These are phyloP conservation scores for Neuroterus valhalla DNA, from an alignment of 1,140 invertebrate species.

Conservation along the genomic window DNA sequence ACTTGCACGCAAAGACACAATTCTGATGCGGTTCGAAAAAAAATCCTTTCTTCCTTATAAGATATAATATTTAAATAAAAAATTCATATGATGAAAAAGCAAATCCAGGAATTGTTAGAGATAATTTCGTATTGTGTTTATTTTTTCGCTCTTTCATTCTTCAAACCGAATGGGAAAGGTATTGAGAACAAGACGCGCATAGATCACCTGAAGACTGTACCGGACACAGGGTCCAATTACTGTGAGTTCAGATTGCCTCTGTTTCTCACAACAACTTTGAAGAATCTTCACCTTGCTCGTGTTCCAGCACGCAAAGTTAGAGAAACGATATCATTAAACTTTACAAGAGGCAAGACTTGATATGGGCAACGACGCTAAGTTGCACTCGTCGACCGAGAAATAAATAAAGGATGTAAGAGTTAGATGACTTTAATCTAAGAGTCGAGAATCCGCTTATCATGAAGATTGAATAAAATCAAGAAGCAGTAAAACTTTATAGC, in stretches of 20 bases:
- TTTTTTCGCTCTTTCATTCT: no score
- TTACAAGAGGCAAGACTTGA: slow-evolving; percentile 18
- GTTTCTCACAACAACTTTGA: slow-evolving; percentile 11
- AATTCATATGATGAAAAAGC: no score
- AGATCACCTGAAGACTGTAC: background rate
- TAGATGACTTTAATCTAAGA: slow-evolving; percentile 17
- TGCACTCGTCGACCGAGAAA: background rate
- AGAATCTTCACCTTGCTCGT: slow-evolving; percentile 18
- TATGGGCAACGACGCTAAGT: slow-evolving; percentile 20
- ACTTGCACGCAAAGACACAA: no score
- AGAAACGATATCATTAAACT: slow-evolving; percentile 22
- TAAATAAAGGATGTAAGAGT: slow-evolving; percentile 26
- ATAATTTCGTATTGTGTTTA: no score
- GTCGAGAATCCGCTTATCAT: background rate
- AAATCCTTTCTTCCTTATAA: no score
- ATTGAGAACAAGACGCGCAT: background rate
- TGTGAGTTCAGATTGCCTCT: slow-evolving; percentile 5
- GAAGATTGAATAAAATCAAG: slow-evolving; percentile 14
- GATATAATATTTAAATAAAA: no score
- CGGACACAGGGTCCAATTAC: slow-evolving; percentile 8
- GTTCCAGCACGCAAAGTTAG: slow-evolving; percentile 22
- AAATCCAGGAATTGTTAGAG: no score
- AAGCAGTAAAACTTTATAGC: background rate
- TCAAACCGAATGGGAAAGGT: background rate
- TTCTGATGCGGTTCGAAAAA: no score